Base-by-base conservation (phyloP, 1,140 invertebrate genomes). In the Caenorhabditis brenneri region DNA sequence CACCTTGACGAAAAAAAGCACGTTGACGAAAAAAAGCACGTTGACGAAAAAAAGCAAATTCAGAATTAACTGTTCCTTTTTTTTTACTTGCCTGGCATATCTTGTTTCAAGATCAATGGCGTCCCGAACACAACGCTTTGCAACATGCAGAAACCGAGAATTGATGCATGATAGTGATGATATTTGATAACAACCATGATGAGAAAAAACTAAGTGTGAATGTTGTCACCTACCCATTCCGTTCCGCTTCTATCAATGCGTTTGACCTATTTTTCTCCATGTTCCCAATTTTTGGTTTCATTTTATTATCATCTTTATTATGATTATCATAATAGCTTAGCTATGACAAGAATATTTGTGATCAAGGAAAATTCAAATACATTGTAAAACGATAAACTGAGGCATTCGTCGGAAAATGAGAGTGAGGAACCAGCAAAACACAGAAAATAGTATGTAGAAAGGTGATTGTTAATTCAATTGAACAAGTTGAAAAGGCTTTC, bases 151-250 rank as follows among this genome's bases (percentile, higher is more conserved):
- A 5, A 42, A 6, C 39, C 39, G 39, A 42, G 39, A 6, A 42
- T 12, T 12, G 39, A 36, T 15, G 10, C 33, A 65, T 19, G 19
- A 33, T 7, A 65, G 5, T 5, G 24, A 19, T 55, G 36, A 27
- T 19, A 36, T 2, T 19, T 65, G 15, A 15, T 19, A 36, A 10
- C 19, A 65, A 7, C 24, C 53, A 29, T 58, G 9, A 58, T 27
- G 2, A 29, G 22, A n/a, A n/a, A n/a, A n/a, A n/a, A n/a, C n/a
- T 29, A 65, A 65, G 58, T 65, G 58, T 65, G 58, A 65, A 65
- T 33, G 29, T 65, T 65, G 24, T 33, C 58, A 65, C 58, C 58
- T 65, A 60, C n/a, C 49, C 0, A 22, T 55, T 29, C 53, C 24
- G 24, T 29, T n/a, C 15, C 16, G 6, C 6, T 51, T 22, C 49